phyloP scores from a whole-genome alignment of 2,888 invertebrate genomes.

The Meandrusa payeni region DNA sequence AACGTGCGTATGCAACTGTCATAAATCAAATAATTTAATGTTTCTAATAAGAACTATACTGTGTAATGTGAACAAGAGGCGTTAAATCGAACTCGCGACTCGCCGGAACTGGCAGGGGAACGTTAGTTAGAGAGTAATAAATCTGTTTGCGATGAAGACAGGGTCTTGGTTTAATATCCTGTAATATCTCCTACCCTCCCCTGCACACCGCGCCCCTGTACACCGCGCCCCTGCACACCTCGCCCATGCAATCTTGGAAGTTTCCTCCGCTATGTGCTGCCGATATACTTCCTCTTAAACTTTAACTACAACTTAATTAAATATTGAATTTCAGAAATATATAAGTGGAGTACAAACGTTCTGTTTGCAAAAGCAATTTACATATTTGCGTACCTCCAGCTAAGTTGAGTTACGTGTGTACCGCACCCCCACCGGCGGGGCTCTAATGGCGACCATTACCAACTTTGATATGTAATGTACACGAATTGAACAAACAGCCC shows the following conservation, averaged over 20 bases:
- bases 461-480: constrained; percentile 10
- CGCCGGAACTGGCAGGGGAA: constrained; percentile 19
- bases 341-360: no score
- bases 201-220: background rate
- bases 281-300: no score
- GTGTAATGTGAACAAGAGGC: constrained; percentile 2
- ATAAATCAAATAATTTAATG: background rate
- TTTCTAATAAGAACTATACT: background rate
- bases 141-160: constrained; percentile 16
- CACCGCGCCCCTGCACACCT: background rate
- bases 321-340: no score
- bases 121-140: constrained; percentile 22
- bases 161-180: constrained; percentile 23
- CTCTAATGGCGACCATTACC: constrained; percentile 1
- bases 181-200: constrained; percentile 9
- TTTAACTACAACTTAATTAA: no score
- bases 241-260: constrained; percentile 7
- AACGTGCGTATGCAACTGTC: no score
- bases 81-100: background rate
- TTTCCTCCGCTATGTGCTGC: background rate
- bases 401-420: constrained; percentile 2
- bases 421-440: background rate
- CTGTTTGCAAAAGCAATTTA: constrained; percentile 13
- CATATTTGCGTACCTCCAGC: constrained; percentile 7
- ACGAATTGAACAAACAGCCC: constrained; percentile 2